These are phyloP conservation scores for Calypte anna DNA, from an alignment of 2,113 vertebrate species.

Conservation along the genomic window DNA sequence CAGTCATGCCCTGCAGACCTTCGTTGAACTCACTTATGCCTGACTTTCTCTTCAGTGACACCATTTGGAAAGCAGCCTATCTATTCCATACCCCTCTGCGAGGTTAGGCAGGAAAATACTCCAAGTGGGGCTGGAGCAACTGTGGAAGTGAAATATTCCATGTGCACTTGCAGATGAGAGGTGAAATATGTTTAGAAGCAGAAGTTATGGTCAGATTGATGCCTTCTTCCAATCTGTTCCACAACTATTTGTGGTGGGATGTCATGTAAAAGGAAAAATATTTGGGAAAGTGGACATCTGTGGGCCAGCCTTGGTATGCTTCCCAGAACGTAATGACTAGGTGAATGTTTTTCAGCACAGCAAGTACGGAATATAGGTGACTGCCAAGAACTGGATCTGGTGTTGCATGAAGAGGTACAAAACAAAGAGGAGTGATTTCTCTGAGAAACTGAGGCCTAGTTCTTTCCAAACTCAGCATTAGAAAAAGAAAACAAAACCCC, in stretches of 20 bases:
- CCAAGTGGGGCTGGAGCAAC: not conserved
- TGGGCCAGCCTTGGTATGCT: conserved; percentile 59
- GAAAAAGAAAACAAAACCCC: not conserved
- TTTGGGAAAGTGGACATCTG: conserved; percentile 56
- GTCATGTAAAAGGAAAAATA: conserved; percentile 69
- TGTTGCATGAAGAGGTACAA: conserved; percentile 39
- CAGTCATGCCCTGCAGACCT: not conserved
- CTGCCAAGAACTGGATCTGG: conserved; percentile 45
- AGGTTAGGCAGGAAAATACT: conserved; percentile 15
- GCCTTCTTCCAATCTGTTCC: conserved; percentile 5
- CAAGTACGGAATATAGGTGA: conserved; percentile 42
- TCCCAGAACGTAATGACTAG: conserved; percentile 71
- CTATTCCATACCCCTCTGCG: not conserved
- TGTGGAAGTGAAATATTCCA: not conserved
- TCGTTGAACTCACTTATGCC: not conserved
- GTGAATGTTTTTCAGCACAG: conserved; percentile 59
- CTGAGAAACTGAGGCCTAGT: not conserved
- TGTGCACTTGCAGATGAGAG: conserved; percentile 9
- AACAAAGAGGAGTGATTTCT: conserved; percentile 42
- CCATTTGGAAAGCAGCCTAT: not conserved
- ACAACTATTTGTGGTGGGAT: conserved; percentile 64
- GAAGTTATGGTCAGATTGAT: conserved; percentile 46
- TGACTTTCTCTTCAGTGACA: not conserved
- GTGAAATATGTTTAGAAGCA: conserved; percentile 15
- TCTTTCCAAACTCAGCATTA: not conserved